phyloP scores from a whole-genome alignment of 1,140 invertebrate species.

The Brachionus koreanus region DNA sequence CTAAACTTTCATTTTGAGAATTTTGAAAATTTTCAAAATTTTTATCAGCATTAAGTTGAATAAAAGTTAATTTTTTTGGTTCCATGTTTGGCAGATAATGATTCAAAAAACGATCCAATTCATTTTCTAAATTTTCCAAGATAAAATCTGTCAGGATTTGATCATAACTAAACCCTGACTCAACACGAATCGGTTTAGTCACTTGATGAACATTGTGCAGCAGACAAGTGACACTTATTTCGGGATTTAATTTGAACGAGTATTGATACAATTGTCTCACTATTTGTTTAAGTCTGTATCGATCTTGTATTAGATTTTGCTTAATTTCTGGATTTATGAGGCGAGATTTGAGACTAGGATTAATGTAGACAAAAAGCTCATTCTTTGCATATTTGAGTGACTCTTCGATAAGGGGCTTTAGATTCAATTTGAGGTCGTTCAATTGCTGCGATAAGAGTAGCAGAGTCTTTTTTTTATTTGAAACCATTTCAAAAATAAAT shows the following conservation, averaged over 20 bases:
- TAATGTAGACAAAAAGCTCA: conserved; percentile 18
- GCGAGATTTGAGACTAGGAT: neutral
- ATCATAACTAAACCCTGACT: neutral
- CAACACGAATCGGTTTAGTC: neutral
- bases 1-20: neutral
- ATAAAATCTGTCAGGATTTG: conserved; percentile 32
- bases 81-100: neutral
- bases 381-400: conserved; percentile 23
- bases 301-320: neutral
- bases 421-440: neutral
- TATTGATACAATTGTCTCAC: conserved; percentile 19
- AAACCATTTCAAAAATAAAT: conserved; percentile 8
- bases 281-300: conserved; percentile 11
- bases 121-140: neutral
- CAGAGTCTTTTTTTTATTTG: conserved; percentile 4
- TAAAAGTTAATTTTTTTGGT: neutral
- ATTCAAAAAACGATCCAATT: neutral
- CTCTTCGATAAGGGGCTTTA: conserved; percentile 17
- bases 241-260: conserved; percentile 28
- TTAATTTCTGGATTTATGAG: neutral
- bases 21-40: neutral
- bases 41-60: neutral
- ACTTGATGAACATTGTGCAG: conserved; percentile 37
- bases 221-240: conserved; percentile 32
- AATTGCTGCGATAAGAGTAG: neutral